Conservation (phyloP, 2,888 invertebrate species). For the Noctuana brunneofusca region DNA sequence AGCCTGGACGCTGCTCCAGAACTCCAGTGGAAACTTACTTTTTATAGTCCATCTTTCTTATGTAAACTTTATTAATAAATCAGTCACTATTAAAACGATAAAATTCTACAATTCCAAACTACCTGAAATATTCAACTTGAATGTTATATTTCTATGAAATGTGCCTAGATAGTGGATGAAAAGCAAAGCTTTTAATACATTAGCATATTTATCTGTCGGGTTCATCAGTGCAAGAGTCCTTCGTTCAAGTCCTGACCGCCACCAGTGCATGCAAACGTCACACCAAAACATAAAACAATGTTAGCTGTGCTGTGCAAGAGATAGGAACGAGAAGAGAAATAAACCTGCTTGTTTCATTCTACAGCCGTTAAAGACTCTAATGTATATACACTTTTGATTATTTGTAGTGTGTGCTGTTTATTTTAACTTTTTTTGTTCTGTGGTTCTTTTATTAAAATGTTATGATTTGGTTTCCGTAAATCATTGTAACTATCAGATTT, state of each 20-base stretch:
- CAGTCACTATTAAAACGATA: too few species aligned
- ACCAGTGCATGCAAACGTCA: conserved; percentile 74
- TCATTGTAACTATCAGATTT: not conserved
- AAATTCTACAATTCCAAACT: conserved; percentile 8
- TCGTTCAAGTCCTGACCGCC: conserved; percentile 79
- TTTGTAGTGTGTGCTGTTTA: not conserved
- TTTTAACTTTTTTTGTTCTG: too few species aligned
- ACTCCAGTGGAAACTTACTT: too few species aligned
- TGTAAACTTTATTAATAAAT: too few species aligned
- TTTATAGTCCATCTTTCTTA: too few species aligned
- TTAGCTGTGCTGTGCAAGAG: conserved; percentile 64
- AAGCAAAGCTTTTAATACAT: conserved; percentile 35
- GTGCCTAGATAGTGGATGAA: conserved; percentile 10
- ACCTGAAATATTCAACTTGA: not conserved
- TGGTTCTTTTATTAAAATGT: not conserved
- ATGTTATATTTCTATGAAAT: not conserved
- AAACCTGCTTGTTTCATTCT: not conserved
- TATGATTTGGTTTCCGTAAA: not conserved
- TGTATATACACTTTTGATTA: not conserved
- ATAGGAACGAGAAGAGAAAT: conserved; percentile 32
- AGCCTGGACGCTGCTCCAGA: too few species aligned
- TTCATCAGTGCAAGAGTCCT: conserved; percentile 73
- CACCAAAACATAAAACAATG: conserved; percentile 66
- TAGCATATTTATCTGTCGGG: conserved; percentile 32
- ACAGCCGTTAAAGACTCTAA: conserved; percentile 23